Evolutionary conservation across 1,140 invertebrate genomes (phyloP).

Genomic region (Cydia strobilella): DNA sequence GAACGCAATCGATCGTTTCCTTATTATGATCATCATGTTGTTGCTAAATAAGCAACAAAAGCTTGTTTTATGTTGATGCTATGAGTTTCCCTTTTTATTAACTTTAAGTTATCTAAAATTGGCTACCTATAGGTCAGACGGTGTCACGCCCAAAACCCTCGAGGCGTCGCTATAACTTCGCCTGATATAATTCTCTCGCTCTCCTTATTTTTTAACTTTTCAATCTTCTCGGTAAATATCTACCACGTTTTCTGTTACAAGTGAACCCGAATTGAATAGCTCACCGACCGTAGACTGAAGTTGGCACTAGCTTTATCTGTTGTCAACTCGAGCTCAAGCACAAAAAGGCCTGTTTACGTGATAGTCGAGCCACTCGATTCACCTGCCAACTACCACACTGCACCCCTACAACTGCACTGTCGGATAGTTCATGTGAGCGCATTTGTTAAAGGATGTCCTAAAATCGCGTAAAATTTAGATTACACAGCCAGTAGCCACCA

Average conservation of each 20-base stretch:
- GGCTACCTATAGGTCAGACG: background rate
- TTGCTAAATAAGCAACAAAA: background rate
- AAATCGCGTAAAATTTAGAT: background rate
- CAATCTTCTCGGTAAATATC: background rate
- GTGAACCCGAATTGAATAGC: constrained; percentile 16
- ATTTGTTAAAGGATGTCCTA: background rate
- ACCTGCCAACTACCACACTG: constrained; percentile 23
- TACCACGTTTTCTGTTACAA: background rate
- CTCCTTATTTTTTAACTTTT: background rate
- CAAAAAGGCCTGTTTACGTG: constrained; percentile 29
- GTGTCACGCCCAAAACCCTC: background rate
- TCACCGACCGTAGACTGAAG: constrained; percentile 2
- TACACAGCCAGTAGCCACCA: too few relatives aligned
- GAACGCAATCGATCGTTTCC: background rate
- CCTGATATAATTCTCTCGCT: background rate
- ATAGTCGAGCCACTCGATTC: constrained; percentile 24
- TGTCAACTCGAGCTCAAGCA: constrained; percentile 18
- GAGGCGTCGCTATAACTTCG: background rate
- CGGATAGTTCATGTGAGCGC: background rate
- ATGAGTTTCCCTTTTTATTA: background rate
- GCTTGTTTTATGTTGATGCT: background rate
- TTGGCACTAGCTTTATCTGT: constrained; percentile 30
- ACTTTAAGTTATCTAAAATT: background rate
- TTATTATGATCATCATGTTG: background rate
- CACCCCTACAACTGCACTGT: background rate